A percentile compares a stretch with the other conserved stretches of the same genome.
These are phyloP conservation scores for Percina caprodes DNA, from an alignment of 2,113 vertebrate genomes.

Conservation along the genomic window DNA sequence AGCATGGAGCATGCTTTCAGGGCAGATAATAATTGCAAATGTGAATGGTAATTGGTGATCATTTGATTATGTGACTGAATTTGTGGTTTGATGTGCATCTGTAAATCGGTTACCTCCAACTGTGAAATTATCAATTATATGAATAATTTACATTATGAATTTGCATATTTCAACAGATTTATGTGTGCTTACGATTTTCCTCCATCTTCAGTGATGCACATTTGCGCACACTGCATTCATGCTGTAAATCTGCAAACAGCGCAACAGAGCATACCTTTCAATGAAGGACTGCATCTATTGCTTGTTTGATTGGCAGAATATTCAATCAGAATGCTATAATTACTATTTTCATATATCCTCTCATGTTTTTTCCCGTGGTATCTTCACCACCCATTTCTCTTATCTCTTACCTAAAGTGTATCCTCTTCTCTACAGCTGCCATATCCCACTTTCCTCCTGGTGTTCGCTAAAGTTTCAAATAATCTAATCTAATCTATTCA, in stretches of 20 bases:
- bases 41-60: slow-evolving; percentile 26
- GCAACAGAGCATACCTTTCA: not conserved
- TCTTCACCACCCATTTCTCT: slow-evolving; percentile 43
- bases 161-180: slow-evolving; percentile 29
- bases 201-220: slow-evolving; percentile 10
- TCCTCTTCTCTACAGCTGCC: slow-evolving; percentile 45
- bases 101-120: slow-evolving; percentile 15
- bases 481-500: slow-evolving; percentile 63
- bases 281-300: slow-evolving; percentile 5
- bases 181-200: slow-evolving; percentile 2
- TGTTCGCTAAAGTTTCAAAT: slow-evolving; percentile 75
- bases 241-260: slow-evolving; percentile 27
- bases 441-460: slow-evolving; percentile 72
- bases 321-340: not conserved
- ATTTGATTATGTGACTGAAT: slow-evolving; percentile 35
- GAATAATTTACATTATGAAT: slow-evolving; percentile 30
- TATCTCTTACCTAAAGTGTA: slow-evolving; percentile 50
- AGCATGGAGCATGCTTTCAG: not conserved
- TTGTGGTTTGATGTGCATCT: slow-evolving; percentile 10
- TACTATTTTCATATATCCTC: slow-evolving; percentile 3
- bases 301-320: not conserved
- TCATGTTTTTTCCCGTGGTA: slow-evolving; percentile 20
- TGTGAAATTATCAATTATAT: slow-evolving; percentile 37
- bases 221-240: slow-evolving; percentile 26
- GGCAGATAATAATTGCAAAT: not conserved